Evolutionary conservation across 92 coral and sea anemone genomes (phyloP), one percentile per base, ranked within the genome.

Genomic region (Bergia sp.): DNA sequence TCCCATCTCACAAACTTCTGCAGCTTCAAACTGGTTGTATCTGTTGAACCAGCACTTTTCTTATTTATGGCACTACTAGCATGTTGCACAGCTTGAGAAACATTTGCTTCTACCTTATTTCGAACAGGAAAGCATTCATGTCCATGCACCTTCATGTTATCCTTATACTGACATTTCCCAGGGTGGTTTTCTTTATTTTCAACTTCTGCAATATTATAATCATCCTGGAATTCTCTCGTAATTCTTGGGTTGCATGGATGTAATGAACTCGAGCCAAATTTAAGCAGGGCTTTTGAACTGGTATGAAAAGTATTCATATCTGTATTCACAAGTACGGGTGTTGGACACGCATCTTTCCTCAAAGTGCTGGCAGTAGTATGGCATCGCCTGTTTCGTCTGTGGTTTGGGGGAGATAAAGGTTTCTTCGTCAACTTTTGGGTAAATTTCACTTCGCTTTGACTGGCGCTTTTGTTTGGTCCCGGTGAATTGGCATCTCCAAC

Each of bases 1-100:
- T 91, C 87, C 93, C 93, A 91, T 65, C 88, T 82, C 38, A 91
- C 93, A 86, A 66, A 67, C 43, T 91, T 81, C 64, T 91, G 47
- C 42, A 43, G 71, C 77, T 76, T 81, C 45, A 42, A 79, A 36
- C 69, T 13, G 67, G 81, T n/a, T 7, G 64, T 47, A 81, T 85
- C 37, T 81, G n/a, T 73, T 40, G 86, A 7, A 20, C 38, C 55
- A 12, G 18, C 57, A 44, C 38, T 66, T 15, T 43, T 21, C 16
- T n/a, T 23, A 29, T 29, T 29, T 29, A 29, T 29, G 29, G 29
- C 37, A 82, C 39, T 66, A 5, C 10, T 11, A 0, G 42, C 42
- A 84, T 29, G 53, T 7, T 12, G 23, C 21, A 50, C 77, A 38
- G 41, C 18, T 37, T 69, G 44, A 7, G 11, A 79, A 36, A 71